Percentiles rank a stretch among this genome's conserved stretches.
These are phyloP conservation scores for Silurus asotus DNA, from an alignment of 2,113 vertebrate genomes.

Conservation along the genomic window DNA sequence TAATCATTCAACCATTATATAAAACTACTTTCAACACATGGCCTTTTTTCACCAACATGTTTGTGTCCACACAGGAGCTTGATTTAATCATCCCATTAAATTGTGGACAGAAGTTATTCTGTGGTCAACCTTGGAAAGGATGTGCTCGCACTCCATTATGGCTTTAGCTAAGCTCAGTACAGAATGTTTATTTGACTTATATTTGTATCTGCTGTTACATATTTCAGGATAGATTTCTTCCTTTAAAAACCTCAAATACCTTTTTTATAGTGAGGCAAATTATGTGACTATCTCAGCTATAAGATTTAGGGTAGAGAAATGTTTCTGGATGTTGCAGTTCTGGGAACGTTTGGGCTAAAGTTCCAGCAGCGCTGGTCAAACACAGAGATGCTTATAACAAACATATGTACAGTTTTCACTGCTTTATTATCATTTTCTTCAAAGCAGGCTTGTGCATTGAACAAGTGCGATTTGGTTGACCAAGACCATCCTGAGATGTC, in stretches of 20 bases:
- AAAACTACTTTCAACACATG: slow-evolving; percentile 23
- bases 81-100: slow-evolving; percentile 39
- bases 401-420: not conserved
- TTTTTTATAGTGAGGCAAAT: not conserved
- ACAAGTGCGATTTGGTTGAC: slow-evolving; percentile 44
- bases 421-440: slow-evolving; percentile 33
- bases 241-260: slow-evolving; percentile 7
- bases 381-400: not conserved
- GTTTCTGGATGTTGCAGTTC: not conserved
- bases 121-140: slow-evolving; percentile 37
- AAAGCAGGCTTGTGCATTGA: slow-evolving; percentile 21
- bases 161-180: slow-evolving; percentile 20
- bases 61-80: not conserved
- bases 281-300: not conserved
- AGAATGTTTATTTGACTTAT: slow-evolving; percentile 33
- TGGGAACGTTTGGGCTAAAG: not conserved
- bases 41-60: slow-evolving; percentile 1
- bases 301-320: not conserved
- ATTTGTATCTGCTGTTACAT: slow-evolving; percentile 23
- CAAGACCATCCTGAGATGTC: slow-evolving; percentile 24
- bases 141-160: slow-evolving; percentile 32
- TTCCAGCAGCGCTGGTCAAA: not conserved
- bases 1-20: slow-evolving; percentile 26
- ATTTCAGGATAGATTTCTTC: slow-evolving; percentile 13
- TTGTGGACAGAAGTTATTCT: slow-evolving; percentile 39